Evolutionary conservation across 2,797 vertebrate genomes (phyloP).

Genomic region (Takifugu ocellatus): DNA sequence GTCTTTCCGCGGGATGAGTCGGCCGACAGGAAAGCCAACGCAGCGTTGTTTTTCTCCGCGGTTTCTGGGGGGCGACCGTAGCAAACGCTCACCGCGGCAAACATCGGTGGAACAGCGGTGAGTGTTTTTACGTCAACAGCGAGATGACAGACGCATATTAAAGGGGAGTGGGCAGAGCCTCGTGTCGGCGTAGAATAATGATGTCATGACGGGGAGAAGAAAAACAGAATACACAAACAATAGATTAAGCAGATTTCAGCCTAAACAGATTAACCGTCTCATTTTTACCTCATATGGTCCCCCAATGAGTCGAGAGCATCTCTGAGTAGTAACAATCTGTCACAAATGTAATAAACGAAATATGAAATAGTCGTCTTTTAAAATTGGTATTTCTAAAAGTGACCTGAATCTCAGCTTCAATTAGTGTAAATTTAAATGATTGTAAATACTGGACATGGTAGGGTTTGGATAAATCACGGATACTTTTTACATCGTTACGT

Average conservation of each 20-base stretch:
- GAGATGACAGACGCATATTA: conserved; percentile 67
- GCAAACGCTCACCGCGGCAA: conserved; percentile 16
- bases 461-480: too few relatives aligned
- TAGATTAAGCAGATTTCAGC: neutral
- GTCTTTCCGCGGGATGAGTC: conserved; percentile 45
- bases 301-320: too few relatives aligned
- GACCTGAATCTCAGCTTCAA: too few relatives aligned
- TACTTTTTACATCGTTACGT: too few relatives aligned
- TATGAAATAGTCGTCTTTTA: neutral
- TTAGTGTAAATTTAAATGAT: too few relatives aligned
- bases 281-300: too few relatives aligned
- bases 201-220: conserved; percentile 38
- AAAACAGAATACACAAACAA: neutral
- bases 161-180: conserved; percentile 66
- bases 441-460: too few relatives aligned
- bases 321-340: neutral
- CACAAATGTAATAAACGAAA: neutral
- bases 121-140: conserved; percentile 44
- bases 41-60: too few relatives aligned
- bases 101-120: conserved; percentile 23
- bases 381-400: too few relatives aligned
- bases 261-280: too few relatives aligned
- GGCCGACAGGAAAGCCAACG: conserved; percentile 56
- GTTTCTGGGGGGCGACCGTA: too few relatives aligned
- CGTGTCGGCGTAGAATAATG: conserved; percentile 48